These are phyloP conservation scores for Hypsopygia costalis DNA, from an alignment of 2,888 invertebrate genomes.

Conservation along the genomic window DNA sequence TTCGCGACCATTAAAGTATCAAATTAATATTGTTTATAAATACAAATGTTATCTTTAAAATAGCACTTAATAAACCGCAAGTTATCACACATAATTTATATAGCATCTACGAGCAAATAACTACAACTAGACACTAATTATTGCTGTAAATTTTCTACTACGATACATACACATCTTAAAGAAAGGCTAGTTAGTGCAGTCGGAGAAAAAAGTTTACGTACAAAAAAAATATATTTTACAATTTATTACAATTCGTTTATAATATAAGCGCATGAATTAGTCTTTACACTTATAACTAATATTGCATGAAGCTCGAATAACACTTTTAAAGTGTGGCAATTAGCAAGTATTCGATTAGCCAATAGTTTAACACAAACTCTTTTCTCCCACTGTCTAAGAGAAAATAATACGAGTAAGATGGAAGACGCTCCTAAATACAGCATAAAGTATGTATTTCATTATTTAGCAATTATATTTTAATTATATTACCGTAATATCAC, in stretches of 20 bases:
- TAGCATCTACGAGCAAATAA: slow-evolving; percentile 73
- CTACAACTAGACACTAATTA: slow-evolving; percentile 75
- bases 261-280: slow-evolving; percentile 5
- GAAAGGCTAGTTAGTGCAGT: slow-evolving; percentile 59
- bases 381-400: slow-evolving; percentile 52
- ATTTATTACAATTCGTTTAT: background rate
- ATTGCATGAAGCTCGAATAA: slow-evolving; percentile 12
- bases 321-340: slow-evolving; percentile 6
- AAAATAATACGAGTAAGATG: slow-evolving; percentile 71
- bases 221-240: slow-evolving; percentile 3
- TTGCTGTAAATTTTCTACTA: slow-evolving; percentile 74
- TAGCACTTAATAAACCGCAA: slow-evolving; percentile 57
- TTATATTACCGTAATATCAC: slow-evolving; percentile 65
- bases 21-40: slow-evolving; percentile 32
- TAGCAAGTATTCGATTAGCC: background rate
- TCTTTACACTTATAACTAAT: slow-evolving; percentile 8
- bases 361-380: slow-evolving; percentile 24
- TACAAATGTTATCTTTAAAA: slow-evolving; percentile 38
- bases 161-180: slow-evolving; percentile 64
- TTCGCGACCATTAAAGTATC: no score
- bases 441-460: slow-evolving; percentile 67
- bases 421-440: slow-evolving; percentile 80
- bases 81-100: slow-evolving; percentile 69
- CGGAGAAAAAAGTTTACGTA: slow-evolving; percentile 28
- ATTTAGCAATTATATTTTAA: slow-evolving; percentile 46